Base-by-base conservation (phyloP, 2,797 vertebrate species). In the Sebastes hubbsi region DNA sequence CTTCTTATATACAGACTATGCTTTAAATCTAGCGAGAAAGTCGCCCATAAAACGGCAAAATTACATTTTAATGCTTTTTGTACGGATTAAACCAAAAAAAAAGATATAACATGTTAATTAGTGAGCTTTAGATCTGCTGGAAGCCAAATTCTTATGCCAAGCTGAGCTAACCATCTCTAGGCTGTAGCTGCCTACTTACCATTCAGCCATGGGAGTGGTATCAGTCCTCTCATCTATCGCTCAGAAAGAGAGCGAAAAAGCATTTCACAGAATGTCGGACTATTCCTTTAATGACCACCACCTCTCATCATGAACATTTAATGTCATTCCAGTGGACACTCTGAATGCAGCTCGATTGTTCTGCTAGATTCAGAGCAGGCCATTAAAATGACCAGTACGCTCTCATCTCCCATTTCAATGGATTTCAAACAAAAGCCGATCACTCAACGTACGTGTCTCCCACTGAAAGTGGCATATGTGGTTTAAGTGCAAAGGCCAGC, bases 341-440 rank as follows among this genome's bases (percentile, higher is more conserved):
- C 63, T 86, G 62, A 86, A 82, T 60, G 72, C 67, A 75, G 75
- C 77, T 83, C 66, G 77, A 77, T 66, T 75, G 64, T 76, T 84
- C 34, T 32, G 64, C 62, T 75, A 74, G 62, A 90, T 78, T 90
- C 78, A 78, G 60, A 78, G 70, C 78, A 71, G 75, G 72, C 77
- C 82, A 87, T 85, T 88, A 81, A 88, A 81, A 81, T 64, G 59
- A 91, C 84, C 79, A 52, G 78, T 75, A 60, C 77, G 78, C 75
- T 32, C 81, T 89, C 80, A 70, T 89, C 84, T 91, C 81, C 10
- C 24, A 72, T 88, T 92, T 91, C 80, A 89, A 65, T 87, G 77
- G 79, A 71, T 89, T 89, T 89, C 82, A 88, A 90, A 91, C 87
- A 86, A 91, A 86, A 86, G 82, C 73, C 29, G 54, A 88, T 89